Conservation (phyloP, 2,797 vertebrate species). For the Hippocampus kuda region DNA sequence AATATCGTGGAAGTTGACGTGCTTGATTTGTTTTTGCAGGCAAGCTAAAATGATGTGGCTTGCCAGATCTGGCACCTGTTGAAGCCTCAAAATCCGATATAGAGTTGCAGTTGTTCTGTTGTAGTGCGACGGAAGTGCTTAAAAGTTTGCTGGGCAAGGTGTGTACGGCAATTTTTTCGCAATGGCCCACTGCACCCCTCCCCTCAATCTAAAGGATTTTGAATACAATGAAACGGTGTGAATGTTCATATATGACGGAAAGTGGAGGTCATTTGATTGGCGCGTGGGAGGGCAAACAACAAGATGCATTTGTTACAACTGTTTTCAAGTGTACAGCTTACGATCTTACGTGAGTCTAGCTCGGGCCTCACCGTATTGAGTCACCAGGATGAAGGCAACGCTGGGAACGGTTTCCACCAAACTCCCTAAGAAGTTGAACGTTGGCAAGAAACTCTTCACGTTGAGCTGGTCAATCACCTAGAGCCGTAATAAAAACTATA, state of each 20-base stretch:
- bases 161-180: too few species aligned
- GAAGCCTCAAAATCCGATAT: too few species aligned
- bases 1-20: too few species aligned
- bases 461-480: conserved; percentile 71
- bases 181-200: too few species aligned
- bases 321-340: not conserved
- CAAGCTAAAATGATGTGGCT: too few species aligned
- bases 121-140: too few species aligned
- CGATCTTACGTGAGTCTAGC: not conserved
- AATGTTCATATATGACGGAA: not conserved
- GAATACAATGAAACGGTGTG: not conserved
- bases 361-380: conserved; percentile 71
- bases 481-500: conserved; percentile 13
- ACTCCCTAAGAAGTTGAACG: conserved; percentile 78
- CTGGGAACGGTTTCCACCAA: conserved; percentile 72
- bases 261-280: not conserved
- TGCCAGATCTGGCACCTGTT: too few species aligned
- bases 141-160: too few species aligned
- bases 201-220: not conserved
- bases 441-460: conserved; percentile 65
- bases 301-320: not conserved
- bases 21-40: too few species aligned
- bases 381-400: conserved; percentile 67
- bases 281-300: not conserved
- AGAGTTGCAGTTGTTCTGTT: too few species aligned